Conservation (phyloP, 2,113 vertebrate species). For the Peromyscus maniculatus region DNA sequence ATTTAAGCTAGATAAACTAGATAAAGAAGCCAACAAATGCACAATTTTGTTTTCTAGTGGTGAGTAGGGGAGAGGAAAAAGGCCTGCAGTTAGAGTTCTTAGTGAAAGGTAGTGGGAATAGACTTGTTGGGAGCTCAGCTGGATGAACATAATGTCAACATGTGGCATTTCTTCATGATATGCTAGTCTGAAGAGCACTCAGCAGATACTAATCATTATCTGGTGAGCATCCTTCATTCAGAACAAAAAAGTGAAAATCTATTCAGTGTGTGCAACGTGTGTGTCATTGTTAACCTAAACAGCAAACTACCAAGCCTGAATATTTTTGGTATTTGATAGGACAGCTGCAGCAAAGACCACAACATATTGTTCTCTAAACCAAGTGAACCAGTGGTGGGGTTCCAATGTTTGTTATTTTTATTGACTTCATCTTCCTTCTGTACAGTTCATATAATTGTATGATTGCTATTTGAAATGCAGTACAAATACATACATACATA, state of each 20-base stretch:
- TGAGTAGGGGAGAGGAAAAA: background rate
- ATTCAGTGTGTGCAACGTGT: background rate
- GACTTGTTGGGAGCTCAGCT: slow-evolving; percentile 55
- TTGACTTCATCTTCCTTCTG: background rate
- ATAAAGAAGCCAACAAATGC: slow-evolving; percentile 37
- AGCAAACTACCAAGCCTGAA: background rate
- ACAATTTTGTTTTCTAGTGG: slow-evolving; percentile 16
- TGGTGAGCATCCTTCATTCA: slow-evolving; percentile 24
- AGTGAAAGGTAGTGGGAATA: slow-evolving; percentile 50
- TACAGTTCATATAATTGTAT: background rate
- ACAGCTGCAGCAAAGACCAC: background rate
- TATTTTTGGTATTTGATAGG: background rate
- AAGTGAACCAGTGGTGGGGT: rapidly evolving
- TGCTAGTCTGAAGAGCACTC: slow-evolving; percentile 56
- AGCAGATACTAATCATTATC: slow-evolving; percentile 52
- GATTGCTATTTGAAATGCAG: background rate
- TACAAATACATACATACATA: background rate
- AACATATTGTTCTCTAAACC: background rate
- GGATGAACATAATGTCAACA: slow-evolving; percentile 57
- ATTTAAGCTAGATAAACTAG: slow-evolving; percentile 39
- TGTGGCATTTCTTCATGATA: slow-evolving; percentile 63
- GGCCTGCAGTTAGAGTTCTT: slow-evolving; percentile 52
- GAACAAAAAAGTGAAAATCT: slow-evolving; percentile 48
- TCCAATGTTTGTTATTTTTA: background rate
- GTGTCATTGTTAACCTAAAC: background rate